Conservation (phyloP, 64 coral and sea anemone genomes). For the Dendronephthya gigantea region DNA sequence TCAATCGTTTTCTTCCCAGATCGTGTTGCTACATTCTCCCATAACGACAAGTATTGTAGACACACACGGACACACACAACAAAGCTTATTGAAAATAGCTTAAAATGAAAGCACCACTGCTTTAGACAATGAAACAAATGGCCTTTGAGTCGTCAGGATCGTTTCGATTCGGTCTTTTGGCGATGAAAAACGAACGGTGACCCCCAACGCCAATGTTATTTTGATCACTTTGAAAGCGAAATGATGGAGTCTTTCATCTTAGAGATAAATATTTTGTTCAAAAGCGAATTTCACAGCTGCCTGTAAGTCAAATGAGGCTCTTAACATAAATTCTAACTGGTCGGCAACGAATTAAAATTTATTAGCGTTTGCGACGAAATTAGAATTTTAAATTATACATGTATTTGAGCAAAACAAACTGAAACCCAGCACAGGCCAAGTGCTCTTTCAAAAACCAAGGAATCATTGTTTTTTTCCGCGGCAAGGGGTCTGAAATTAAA, state of each 20-base stretch:
- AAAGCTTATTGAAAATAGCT: too few relatives aligned
- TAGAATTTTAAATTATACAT: conserved; percentile 17
- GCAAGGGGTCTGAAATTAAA: too few relatives aligned
- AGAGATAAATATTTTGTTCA: background rate
- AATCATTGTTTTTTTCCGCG: too few relatives aligned
- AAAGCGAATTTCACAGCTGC: conserved; percentile 7
- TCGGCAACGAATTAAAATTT: conserved; percentile 18
- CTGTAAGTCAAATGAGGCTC: background rate
- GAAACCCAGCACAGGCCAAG: too few relatives aligned
- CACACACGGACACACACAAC: too few relatives aligned
- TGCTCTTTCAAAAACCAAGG: too few relatives aligned
- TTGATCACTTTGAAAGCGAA: background rate
- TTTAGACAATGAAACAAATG: background rate
- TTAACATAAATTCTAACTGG: background rate
- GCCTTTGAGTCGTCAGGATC: background rate
- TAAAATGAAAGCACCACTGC: too few relatives aligned
- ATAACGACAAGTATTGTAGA: too few relatives aligned
- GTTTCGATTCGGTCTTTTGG: background rate
- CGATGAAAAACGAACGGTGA: background rate
- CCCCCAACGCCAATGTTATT: background rate
- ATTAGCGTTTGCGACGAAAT: background rate
- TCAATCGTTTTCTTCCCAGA: too few relatives aligned
- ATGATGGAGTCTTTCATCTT: background rate
- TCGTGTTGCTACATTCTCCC: too few relatives aligned
- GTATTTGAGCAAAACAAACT: background rate